Evolutionary conservation across 2,888 invertebrate species (phyloP).

Genomic region (Eupsilia transversa): DNA sequence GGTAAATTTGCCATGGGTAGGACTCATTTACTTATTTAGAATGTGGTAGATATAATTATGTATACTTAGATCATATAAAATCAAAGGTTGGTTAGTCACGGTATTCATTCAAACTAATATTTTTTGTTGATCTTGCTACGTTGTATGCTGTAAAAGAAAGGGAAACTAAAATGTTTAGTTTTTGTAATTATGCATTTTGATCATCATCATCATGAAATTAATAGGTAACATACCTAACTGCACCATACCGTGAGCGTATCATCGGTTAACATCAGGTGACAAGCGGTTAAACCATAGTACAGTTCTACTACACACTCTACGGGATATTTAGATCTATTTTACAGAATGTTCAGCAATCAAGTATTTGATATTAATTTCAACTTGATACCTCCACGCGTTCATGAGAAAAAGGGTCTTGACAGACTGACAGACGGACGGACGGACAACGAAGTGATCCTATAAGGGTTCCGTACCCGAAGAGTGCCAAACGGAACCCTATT

Average conservation of each 20-base stretch:
- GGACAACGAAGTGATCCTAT: too few relatives aligned
- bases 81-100: neutral
- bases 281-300: neutral
- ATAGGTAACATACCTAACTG: neutral
- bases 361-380: too few relatives aligned
- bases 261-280: neutral
- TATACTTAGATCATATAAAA: too few relatives aligned
- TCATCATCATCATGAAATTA: neutral
- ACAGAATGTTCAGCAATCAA: neutral
- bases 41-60: neutral
- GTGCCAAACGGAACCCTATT: too few relatives aligned
- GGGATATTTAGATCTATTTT: neutral
- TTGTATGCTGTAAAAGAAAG: neutral
- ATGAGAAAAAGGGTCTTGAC: too few relatives aligned
- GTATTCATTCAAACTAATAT: neutral
- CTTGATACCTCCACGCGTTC: too few relatives aligned
- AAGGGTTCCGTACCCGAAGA: too few relatives aligned
- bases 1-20: neutral
- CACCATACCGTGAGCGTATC: neutral
- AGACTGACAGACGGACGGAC: too few relatives aligned
- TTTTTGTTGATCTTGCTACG: neutral
- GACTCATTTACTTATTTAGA: neutral
- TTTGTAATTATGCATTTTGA: neutral
- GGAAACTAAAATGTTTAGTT: neutral
- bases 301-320: neutral